These are phyloP conservation scores for Muricea muricata DNA, from an alignment of 92 coral and sea anemone genomes.

Conservation along the genomic window DNA sequence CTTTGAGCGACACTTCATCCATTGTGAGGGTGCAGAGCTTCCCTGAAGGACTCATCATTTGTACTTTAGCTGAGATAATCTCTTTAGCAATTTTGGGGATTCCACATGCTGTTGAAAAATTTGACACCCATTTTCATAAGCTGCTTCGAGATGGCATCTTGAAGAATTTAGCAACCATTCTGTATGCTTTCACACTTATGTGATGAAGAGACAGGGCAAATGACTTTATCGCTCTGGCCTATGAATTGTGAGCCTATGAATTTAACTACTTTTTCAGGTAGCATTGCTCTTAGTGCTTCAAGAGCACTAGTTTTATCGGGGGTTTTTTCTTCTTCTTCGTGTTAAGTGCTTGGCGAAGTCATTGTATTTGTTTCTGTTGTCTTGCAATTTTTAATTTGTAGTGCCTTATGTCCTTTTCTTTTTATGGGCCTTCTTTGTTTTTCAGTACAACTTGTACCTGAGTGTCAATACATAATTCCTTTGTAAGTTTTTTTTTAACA, in stretches of 20 bases:
- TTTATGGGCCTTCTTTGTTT: not conserved
- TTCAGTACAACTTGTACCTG: not conserved
- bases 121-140: no score
- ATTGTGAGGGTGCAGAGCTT: constrained; percentile 1
- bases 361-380: not conserved
- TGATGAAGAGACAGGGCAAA: no score
- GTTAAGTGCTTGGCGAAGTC: not conserved
- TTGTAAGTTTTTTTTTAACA: no score
- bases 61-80: not conserved
- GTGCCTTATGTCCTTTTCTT: not conserved
- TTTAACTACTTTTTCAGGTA: not conserved
- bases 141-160: no score
- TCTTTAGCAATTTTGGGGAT: no score
- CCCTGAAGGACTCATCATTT: not conserved
- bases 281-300: not conserved
- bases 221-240: no score
- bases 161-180: no score
- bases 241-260: not conserved
- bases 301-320: not conserved
- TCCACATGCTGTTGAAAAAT: no score
- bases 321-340: not conserved
- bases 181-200: no score
- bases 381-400: not conserved
- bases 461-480: not conserved
- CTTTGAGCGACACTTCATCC: constrained; percentile 32